Conservation (phyloP, 2,113 vertebrate species). For the Oxygymnocypris stewartii region DNA sequence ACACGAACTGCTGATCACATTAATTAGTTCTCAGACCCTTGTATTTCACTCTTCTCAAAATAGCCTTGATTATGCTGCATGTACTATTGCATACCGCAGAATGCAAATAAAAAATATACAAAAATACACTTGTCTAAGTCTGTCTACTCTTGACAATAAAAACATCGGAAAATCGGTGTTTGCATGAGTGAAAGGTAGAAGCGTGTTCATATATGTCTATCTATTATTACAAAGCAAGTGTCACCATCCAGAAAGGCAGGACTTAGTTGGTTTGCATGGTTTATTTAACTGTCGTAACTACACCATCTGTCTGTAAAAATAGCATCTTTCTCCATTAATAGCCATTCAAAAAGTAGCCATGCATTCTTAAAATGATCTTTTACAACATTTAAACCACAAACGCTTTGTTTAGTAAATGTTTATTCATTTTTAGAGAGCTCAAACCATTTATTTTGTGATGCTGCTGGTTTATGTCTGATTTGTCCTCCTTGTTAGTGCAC, state of each 20-base stretch:
- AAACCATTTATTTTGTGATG: not conserved
- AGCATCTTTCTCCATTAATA: not conserved
- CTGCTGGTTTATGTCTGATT: not conserved
- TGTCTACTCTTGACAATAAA: not conserved
- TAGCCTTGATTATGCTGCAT: not conserved
- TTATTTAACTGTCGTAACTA: not conserved
- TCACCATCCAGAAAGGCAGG: not conserved
- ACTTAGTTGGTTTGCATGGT: not conserved
- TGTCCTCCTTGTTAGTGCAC: not conserved
- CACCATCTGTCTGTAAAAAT: not conserved
- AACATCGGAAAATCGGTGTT: not conserved
- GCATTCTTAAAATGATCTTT: too few species aligned
- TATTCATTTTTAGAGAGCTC: not conserved
- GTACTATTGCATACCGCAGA: not conserved
- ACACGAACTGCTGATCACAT: not conserved
- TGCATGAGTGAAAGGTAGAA: not conserved
- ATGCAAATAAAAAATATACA: not conserved
- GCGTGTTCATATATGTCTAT: not conserved
- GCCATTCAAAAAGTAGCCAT: too few species aligned
- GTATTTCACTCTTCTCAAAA: not conserved
- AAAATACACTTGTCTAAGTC: not conserved
- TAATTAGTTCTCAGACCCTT: not conserved
- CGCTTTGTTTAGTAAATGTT: not conserved
- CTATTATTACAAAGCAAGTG: not conserved
- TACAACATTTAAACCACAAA: not conserved